phyloP scores from a whole-genome alignment of 2,888 invertebrate species.

The Cheilosia urbana region DNA sequence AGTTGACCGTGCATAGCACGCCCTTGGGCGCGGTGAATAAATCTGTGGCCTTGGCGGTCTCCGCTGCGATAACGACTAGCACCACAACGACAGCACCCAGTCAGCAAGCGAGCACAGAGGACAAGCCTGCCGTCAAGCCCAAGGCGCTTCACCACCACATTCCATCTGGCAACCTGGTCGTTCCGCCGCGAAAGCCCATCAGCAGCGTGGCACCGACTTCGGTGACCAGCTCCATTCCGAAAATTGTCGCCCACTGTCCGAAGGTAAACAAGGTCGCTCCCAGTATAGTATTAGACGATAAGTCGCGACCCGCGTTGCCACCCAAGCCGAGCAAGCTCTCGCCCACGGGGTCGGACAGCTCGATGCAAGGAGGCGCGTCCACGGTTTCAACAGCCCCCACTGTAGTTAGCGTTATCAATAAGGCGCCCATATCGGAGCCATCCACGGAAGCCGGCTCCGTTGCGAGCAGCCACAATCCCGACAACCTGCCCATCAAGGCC shows the following conservation, averaged over 20 bases:
- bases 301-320: slow-evolving; percentile 89
- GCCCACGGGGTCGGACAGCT: slow-evolving; percentile 81
- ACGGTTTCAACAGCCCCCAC: slow-evolving; percentile 75
- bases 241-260: slow-evolving; percentile 83
- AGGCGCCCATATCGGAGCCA: slow-evolving; percentile 76
- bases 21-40: slow-evolving; percentile 84
- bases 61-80: slow-evolving; percentile 78
- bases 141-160: slow-evolving; percentile 82
- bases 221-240: slow-evolving; percentile 84
- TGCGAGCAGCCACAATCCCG: slow-evolving; percentile 81
- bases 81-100: slow-evolving; percentile 76
- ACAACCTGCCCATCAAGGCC: slow-evolving; percentile 88
- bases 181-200: slow-evolving; percentile 90
- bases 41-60: slow-evolving; percentile 81
- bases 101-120: slow-evolving; percentile 80
- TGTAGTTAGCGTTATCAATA: slow-evolving; percentile 78
- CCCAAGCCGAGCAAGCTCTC: slow-evolving; percentile 90
- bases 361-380: slow-evolving; percentile 67
- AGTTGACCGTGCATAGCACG: slow-evolving; percentile 86
- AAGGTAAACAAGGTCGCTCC: slow-evolving; percentile 85
- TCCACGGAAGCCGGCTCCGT: slow-evolving; percentile 51
- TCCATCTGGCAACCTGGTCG: slow-evolving; percentile 80
- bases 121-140: slow-evolving; percentile 80
- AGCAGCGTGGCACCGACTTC: slow-evolving; percentile 94
- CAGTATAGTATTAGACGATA: slow-evolving; percentile 79